phyloP scores from a whole-genome alignment of 2,888 invertebrate genomes.

The Antheraea yamamai region DNA sequence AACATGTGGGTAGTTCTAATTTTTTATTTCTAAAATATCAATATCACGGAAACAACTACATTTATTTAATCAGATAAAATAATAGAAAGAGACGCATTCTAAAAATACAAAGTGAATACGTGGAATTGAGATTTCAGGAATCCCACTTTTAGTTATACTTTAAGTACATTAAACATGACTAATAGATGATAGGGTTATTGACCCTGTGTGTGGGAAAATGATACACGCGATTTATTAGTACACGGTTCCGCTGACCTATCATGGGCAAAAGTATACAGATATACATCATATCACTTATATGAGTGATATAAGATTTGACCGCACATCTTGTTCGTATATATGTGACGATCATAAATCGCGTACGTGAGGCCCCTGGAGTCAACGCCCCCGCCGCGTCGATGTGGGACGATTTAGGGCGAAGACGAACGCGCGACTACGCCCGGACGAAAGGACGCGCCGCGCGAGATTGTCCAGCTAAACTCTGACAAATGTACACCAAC shows the following conservation, averaged over 20 bases:
- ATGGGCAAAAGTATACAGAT: background rate
- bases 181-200: background rate
- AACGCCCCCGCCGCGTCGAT: constrained; percentile 35
- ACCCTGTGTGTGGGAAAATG: background rate
- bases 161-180: background rate
- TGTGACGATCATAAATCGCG: constrained; percentile 52
- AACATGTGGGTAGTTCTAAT: too few relatives aligned
- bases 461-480: constrained; percentile 1
- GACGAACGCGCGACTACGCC: constrained; percentile 31
- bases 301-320: constrained; percentile 46
- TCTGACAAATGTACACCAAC: constrained; percentile 14
- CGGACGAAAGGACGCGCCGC: constrained; percentile 45
- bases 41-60: too few relatives aligned
- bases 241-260: too few relatives aligned
- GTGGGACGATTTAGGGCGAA: constrained; percentile 23
- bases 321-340: constrained; percentile 50
- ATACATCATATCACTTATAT: constrained; percentile 26
- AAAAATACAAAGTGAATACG: too few relatives aligned
- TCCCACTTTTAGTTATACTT: too few relatives aligned
- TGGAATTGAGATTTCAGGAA: too few relatives aligned
- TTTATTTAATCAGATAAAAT: too few relatives aligned
- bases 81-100: too few relatives aligned
- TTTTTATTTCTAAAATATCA: too few relatives aligned
- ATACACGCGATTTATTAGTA: too few relatives aligned
- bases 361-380: constrained; percentile 45